These are phyloP conservation scores for Anomalospiza imberbis DNA, from an alignment of 2,797 vertebrate species.

Conservation along the genomic window DNA sequence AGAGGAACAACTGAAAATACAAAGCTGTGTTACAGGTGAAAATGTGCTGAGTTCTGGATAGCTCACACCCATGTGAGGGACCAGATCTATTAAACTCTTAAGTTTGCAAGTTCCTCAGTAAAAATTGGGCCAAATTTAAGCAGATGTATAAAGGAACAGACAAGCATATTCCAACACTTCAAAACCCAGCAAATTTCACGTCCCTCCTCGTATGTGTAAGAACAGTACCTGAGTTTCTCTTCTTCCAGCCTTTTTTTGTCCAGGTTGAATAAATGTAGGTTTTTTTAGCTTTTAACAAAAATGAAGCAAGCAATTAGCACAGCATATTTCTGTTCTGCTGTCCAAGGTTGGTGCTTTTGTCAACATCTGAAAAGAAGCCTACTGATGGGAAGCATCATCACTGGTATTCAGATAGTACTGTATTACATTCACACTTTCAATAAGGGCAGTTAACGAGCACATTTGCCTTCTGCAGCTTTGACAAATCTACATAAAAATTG, in stretches of 20 bases:
- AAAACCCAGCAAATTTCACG: background rate
- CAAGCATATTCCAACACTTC: background rate
- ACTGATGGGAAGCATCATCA: background rate
- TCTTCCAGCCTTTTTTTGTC: background rate
- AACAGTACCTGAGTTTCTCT: background rate
- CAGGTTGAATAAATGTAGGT: background rate
- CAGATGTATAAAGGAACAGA: background rate
- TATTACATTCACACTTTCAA: background rate
- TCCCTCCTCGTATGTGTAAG: fast-evolving
- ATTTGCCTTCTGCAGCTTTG: background rate
- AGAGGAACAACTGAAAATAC: background rate
- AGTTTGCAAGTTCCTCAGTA: background rate
- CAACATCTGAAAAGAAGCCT: background rate
- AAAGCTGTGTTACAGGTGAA: background rate
- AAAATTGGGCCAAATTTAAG: background rate
- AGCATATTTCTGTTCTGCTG: background rate
- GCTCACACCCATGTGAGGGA: background rate
- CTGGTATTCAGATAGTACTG: background rate
- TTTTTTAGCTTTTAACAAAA: background rate
- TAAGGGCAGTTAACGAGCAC: background rate
- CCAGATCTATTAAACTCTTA: background rate
- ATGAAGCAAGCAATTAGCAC: background rate
- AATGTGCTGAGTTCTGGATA: background rate
- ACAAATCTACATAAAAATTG: background rate
- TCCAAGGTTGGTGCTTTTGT: background rate